phyloP scores from a whole-genome alignment of 2,797 vertebrate genomes.

The Xyrichtys novacula region DNA sequence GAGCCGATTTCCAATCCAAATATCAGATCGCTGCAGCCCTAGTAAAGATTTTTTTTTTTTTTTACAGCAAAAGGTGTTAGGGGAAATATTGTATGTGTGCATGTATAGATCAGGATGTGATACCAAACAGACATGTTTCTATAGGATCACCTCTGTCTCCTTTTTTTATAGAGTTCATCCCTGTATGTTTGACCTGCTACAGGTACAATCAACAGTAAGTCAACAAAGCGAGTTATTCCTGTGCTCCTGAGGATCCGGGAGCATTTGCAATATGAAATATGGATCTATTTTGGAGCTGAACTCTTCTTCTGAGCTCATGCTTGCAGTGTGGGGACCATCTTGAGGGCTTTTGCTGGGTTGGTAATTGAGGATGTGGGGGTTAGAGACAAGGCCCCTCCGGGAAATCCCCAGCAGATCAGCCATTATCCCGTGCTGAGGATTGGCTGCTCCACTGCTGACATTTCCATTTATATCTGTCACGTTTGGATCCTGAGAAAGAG shows the following conservation, averaged over 20 bases:
- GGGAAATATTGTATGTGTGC: too few species aligned
- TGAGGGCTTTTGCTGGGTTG: slow-evolving; percentile 36
- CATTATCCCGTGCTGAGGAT: slow-evolving; percentile 60
- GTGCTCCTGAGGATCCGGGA: slow-evolving; percentile 2
- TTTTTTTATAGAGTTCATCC: not conserved
- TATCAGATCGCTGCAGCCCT: too few species aligned
- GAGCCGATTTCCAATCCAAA: too few species aligned
- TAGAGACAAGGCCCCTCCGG: slow-evolving; percentile 39
- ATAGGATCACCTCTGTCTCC: not conserved
- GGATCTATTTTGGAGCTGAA: slow-evolving; percentile 1
- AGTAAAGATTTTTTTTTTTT: too few species aligned
- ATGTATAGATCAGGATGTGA: too few species aligned
- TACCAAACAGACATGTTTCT: too few species aligned
- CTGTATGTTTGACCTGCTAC: slow-evolving; percentile 2
- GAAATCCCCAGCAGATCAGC: slow-evolving; percentile 63
- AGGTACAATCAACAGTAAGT: slow-evolving; percentile 8
- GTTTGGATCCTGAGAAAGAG: slow-evolving; percentile 36
- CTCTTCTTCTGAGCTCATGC: slow-evolving; percentile 6
- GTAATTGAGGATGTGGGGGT: slow-evolving; percentile 63
- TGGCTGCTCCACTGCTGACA: slow-evolving; percentile 61
- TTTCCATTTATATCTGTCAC: slow-evolving; percentile 70
- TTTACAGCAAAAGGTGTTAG: too few species aligned
- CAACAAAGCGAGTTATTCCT: not conserved
- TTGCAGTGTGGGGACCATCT: slow-evolving; percentile 20
- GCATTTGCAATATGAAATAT: slow-evolving; percentile 12